Evolutionary conservation across 2,888 invertebrate species (phyloP), one percentile per base, ranked within the genome.

Genomic region (Orthosia gracilis): DNA sequence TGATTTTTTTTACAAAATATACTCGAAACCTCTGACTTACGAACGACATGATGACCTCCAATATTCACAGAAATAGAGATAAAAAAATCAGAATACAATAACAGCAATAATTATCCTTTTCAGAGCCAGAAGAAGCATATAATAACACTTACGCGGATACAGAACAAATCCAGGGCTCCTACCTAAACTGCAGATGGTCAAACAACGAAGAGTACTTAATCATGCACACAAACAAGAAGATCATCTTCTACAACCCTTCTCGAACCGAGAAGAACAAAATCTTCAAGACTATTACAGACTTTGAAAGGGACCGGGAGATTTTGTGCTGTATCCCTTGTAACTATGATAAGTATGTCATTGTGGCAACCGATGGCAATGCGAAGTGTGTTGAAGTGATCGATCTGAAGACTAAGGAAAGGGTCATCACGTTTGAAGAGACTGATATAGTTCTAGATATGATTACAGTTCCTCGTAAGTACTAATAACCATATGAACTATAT

Each of bases 141-240:
- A 94, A 93, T 85, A 94, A 93, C 82, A 93, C 92, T 68, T 91
- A 92, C 73, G 90, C 92, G 0, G 91, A 89, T 77, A 91, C 92
- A 31, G 89, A 92, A 26, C 92, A 90, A 0, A 94, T 96, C 73
- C 76, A 91, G 5, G 94, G 94, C 0, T 90, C 92, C 0, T 93
- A 94, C 73, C 79, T 95, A 13, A 93, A 93, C 89, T 96, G 96
- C 70, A 89, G 93, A 4, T 96, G 96, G 96, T 91, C 94, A 0
- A 93, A 92, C 84, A 89, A 91, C 66, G 91, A 93, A 3, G 92
- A 95, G 18, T 91, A 89, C 1, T 85, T 96, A 0, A 90, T 96
- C 23, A 89, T 96, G 0, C 95, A 96, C 78, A 95, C 96, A 0
- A 82, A 91, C 3, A 94, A 92, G 63, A 92, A 92, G 78, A 90